These are phyloP conservation scores for Coenonympha glycerion DNA, from an alignment of 2,888 invertebrate species.

Conservation along the genomic window DNA sequence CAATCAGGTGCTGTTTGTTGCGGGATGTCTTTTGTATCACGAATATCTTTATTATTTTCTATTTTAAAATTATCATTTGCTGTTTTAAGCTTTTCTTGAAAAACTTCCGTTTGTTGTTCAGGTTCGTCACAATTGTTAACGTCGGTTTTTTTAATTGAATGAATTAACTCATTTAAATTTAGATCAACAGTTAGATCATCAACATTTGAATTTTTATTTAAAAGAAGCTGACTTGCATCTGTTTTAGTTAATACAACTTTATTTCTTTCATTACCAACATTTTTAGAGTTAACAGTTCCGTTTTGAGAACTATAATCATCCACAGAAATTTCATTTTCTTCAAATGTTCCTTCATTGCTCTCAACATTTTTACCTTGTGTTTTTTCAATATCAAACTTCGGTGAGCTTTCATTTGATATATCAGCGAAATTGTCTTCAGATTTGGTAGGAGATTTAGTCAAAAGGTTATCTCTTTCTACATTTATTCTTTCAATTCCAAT, in stretches of 20 bases:
- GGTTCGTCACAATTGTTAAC: neutral
- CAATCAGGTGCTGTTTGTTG: neutral
- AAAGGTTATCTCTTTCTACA: constrained; percentile 37
- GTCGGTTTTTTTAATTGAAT: neutral
- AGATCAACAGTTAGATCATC: neutral
- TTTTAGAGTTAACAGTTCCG: neutral
- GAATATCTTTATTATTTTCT: neutral
- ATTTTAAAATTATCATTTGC: neutral
- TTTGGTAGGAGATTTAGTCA: constrained; percentile 48
- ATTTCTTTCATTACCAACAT: neutral
- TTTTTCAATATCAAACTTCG: constrained; percentile 35
- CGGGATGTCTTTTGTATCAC: neutral
- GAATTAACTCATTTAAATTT: neutral
- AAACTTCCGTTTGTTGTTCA: neutral
- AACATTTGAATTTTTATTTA: constrained; percentile 3
- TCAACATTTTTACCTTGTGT: constrained; percentile 19
- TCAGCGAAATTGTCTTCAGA: constrained; percentile 63
- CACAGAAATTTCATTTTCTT: constrained; percentile 3
- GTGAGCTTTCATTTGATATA: constrained; percentile 54
- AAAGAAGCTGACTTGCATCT: too few species aligned
- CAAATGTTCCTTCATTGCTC: constrained; percentile 8
- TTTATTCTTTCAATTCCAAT: constrained; percentile 35
- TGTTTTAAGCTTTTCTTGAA: neutral
- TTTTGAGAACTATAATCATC: constrained; percentile 4
- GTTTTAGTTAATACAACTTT: neutral